Percentiles rank a stretch among this genome's conserved stretches.
Conservation (phyloP, 2,113 vertebrate genomes). For the Ammodytes marinus region DNA sequence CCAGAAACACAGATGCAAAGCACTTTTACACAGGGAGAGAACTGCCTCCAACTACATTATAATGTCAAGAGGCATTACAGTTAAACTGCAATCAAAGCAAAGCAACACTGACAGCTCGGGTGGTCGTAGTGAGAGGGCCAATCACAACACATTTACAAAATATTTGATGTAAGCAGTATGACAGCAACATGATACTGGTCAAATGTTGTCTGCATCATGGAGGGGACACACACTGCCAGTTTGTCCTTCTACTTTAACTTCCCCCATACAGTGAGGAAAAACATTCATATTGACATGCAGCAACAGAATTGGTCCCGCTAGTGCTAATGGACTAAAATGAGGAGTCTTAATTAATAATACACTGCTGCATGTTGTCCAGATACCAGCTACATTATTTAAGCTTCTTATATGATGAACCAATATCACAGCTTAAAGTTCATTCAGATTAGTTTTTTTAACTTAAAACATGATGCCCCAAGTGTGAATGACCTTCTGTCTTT, state of each 20-base stretch:
- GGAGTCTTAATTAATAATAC: background rate
- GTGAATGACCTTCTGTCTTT: conserved; percentile 65
- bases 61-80: conserved; percentile 46
- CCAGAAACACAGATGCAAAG: conserved; percentile 22
- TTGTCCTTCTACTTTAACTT: background rate
- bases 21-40: background rate
- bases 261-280: background rate
- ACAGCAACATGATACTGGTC: conserved; percentile 13
- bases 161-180: background rate
- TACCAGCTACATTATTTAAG: background rate
- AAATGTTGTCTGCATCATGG: background rate
- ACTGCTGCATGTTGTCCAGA: background rate
- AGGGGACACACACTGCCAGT: background rate
- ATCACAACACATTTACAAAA: background rate
- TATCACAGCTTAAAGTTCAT: background rate
- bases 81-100: conserved; percentile 7
- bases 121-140: background rate
- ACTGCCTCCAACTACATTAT: conserved; percentile 6
- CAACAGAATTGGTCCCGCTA: background rate
- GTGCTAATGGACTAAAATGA: background rate
- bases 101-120: conserved; percentile 13
- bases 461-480: conserved; percentile 14
- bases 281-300: background rate
- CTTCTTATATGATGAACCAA: background rate
- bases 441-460: background rate